phyloP scores from a whole-genome alignment of 2,797 vertebrate species.

The Helicolenus hilgendorfi region DNA sequence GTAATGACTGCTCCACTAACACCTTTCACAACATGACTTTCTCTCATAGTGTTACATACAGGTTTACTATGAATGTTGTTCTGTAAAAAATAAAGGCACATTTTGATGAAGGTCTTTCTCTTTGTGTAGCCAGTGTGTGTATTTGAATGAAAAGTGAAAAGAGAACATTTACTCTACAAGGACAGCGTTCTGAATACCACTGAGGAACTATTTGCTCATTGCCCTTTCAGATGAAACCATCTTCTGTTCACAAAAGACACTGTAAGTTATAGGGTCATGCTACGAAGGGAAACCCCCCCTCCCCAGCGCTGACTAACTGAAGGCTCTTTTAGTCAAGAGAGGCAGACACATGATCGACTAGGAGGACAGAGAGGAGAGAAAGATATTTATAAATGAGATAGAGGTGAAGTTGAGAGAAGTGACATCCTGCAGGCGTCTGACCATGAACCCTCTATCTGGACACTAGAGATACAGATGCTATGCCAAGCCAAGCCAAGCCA shows the following conservation, averaged over 20 bases:
- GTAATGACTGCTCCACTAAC: not conserved
- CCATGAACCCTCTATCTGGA: constrained; percentile 29
- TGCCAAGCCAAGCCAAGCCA: constrained; percentile 12
- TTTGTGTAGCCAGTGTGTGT: not conserved
- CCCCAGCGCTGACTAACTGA: not conserved
- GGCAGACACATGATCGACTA: constrained; percentile 37
- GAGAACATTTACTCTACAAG: constrained; percentile 8
- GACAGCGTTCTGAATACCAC: constrained; percentile 3
- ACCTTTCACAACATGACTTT: not conserved
- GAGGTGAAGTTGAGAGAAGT: constrained; percentile 27
- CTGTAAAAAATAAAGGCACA: not conserved
- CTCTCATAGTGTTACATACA: not conserved
- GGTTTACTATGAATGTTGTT: not conserved
- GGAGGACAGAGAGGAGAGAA: not conserved
- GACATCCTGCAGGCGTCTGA: constrained; percentile 64
- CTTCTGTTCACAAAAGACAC: constrained; percentile 41
- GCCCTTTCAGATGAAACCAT: constrained; percentile 14
- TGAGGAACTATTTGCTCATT: constrained; percentile 26
- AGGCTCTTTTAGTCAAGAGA: constrained; percentile 10
- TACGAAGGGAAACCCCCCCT: constrained; percentile 22
- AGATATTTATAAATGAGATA: not conserved
- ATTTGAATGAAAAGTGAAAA: not conserved
- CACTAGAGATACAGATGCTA: constrained; percentile 11
- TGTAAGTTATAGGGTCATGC: not conserved
- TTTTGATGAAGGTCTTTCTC: not conserved